A percentile compares a stretch with the other conserved stretches of the same genome.
phyloP scores from a whole-genome alignment of 64 coral and sea anemone species.

The Stichodactyla mertensii region DNA sequence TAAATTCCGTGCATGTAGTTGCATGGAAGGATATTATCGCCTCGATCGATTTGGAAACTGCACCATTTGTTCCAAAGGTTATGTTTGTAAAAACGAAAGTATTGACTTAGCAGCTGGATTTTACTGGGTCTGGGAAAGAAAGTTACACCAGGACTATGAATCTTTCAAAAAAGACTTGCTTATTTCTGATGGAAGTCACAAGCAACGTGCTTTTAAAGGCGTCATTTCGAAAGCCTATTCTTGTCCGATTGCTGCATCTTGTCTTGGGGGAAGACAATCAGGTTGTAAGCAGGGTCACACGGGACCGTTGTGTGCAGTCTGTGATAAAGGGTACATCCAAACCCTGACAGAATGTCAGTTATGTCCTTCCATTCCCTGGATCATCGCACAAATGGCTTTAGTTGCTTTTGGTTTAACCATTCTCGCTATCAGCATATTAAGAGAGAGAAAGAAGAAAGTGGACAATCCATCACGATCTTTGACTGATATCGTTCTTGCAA shows the following conservation, averaged over 20 bases:
- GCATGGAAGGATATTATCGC: conserved; percentile 13
- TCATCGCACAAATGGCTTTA: conserved; percentile 7
- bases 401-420: neutral
- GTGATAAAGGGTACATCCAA: conserved; percentile 6
- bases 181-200: neutral
- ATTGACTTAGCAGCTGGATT: neutral
- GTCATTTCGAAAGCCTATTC: conserved; percentile 1
- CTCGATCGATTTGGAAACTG: conserved; percentile 25
- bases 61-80: neutral
- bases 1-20: conserved; percentile 21
- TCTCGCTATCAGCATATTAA: neutral
- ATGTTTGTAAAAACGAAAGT: conserved; percentile 12
- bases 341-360: conserved; percentile 3
- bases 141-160: neutral
- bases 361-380: conserved; percentile 25
- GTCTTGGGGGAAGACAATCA: conserved; percentile 28
- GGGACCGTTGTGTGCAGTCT: conserved; percentile 30
- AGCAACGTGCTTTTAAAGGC: neutral
- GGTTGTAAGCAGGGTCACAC: conserved; percentile 12
- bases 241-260: conserved; percentile 11
- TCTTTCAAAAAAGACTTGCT: neutral
- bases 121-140: conserved; percentile 25
- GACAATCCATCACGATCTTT: neutral
- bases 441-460: neutral
- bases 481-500: conserved; percentile 23